Conservation (phyloP, 2,888 invertebrate species). For the Seira musarum region DNA sequence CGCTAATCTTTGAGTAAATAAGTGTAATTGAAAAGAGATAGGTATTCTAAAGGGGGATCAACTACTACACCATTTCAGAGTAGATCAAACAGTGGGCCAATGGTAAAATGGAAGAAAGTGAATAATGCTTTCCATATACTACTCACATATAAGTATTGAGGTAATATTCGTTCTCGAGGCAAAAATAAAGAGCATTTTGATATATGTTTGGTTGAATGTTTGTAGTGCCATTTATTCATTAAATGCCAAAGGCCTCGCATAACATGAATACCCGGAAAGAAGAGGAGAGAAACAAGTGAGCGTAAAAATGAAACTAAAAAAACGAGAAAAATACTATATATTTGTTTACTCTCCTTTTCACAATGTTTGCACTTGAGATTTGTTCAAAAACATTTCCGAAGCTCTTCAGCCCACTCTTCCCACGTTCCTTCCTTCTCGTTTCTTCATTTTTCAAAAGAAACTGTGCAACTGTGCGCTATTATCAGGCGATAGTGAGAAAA, state of each 20-base stretch:
- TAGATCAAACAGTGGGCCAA: constrained; percentile 32
- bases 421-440: constrained; percentile 17
- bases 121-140: not conserved
- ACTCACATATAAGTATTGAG: too few species aligned
- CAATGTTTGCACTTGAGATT: constrained; percentile 58
- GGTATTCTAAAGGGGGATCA: constrained; percentile 37
- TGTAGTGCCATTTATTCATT: not conserved
- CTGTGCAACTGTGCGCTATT: not conserved
- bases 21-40: constrained; percentile 59
- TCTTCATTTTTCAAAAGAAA: constrained; percentile 35
- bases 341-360: constrained; percentile 4
- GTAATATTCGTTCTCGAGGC: not conserved
- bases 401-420: constrained; percentile 11
- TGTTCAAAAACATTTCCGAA: constrained; percentile 36
- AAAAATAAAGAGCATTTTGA: not conserved
- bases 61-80: constrained; percentile 40
- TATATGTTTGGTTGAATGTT: not conserved
- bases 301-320: constrained; percentile 6
- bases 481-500: not conserved
- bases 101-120: not conserved
- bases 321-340: constrained; percentile 11
- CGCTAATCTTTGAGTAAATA: constrained; percentile 60
- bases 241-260: not conserved
- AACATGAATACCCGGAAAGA: not conserved
- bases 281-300: not conserved